Conservation (phyloP, 2,113 vertebrate species). For the Trinectes maculatus region DNA sequence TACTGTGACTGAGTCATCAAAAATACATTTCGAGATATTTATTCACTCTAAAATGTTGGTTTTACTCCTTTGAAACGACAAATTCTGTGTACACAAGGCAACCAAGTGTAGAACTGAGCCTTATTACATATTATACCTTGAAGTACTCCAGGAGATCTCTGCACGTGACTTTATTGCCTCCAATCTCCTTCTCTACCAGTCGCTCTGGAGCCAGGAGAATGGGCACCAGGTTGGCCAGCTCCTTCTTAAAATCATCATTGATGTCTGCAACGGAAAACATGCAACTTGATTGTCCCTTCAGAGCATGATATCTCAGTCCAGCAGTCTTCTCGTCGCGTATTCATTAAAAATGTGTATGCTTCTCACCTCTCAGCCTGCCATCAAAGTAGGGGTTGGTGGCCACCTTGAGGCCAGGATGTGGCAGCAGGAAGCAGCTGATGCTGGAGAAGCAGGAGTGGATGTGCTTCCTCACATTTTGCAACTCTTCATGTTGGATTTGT, state of each 20-base stretch:
- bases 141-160: conserved; percentile 96
- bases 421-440: conserved; percentile 89
- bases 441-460: conserved; percentile 91
- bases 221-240: conserved; percentile 87
- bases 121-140: conserved; percentile 80
- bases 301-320: background rate
- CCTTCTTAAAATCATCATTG: conserved; percentile 89
- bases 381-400: conserved; percentile 90
- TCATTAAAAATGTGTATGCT: background rate
- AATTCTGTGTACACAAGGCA: background rate
- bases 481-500: conserved; percentile 90
- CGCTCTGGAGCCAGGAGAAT: conserved; percentile 90
- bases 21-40: background rate
- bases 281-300: background rate
- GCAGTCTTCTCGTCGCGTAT: background rate
- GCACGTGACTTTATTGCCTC: conserved; percentile 95
- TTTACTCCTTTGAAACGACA: background rate
- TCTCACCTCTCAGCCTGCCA: conserved; percentile 82
- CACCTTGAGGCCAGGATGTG: conserved; percentile 91
- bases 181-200: conserved; percentile 94
- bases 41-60: background rate
- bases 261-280: conserved; percentile 83
- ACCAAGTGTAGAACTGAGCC: background rate
- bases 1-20: background rate
- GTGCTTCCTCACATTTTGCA: conserved; percentile 92